Evolutionary conservation across 1,140 invertebrate genomes (phyloP).

Genomic region (Chlorops oryzae): DNA sequence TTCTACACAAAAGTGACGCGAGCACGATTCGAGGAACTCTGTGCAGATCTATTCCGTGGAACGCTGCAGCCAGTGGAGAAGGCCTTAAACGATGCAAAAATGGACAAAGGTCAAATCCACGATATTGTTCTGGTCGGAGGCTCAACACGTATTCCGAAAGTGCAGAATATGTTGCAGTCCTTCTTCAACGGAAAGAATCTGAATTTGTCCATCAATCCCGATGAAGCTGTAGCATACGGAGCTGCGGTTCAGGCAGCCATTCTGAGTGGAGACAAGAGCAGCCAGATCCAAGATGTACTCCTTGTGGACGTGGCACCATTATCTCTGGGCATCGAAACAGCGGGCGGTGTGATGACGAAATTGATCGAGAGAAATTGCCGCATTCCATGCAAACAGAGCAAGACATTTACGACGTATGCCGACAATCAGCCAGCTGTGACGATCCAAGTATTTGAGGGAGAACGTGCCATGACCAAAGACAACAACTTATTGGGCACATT

Average conservation of each 20-base stretch:
- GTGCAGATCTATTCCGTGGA: slow-evolving; percentile 69
- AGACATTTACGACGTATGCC: slow-evolving; percentile 60
- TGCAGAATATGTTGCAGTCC: slow-evolving; percentile 58
- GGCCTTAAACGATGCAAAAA: slow-evolving; percentile 66
- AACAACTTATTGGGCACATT: slow-evolving; percentile 73
- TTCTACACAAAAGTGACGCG: slow-evolving; percentile 80
- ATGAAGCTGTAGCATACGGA: slow-evolving; percentile 70
- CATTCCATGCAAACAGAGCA: slow-evolving; percentile 59
- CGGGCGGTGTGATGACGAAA: slow-evolving; percentile 58
- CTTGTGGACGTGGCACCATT: slow-evolving; percentile 54
- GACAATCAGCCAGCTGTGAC: slow-evolving; percentile 66
- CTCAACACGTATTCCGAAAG: slow-evolving; percentile 60
- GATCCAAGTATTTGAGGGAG: slow-evolving; percentile 63
- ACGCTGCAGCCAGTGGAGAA: slow-evolving; percentile 68
- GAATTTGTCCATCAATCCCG: slow-evolving; percentile 70
- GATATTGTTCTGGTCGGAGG: slow-evolving; percentile 61
- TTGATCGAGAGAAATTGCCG: slow-evolving; percentile 58
- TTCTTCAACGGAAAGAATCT: slow-evolving; percentile 61
- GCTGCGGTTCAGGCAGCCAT: slow-evolving; percentile 73
- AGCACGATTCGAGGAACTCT: slow-evolving; percentile 80
- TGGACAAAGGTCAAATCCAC: slow-evolving; percentile 63
- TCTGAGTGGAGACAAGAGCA: slow-evolving; percentile 60
- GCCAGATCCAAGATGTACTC: slow-evolving; percentile 51
- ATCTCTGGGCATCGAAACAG: slow-evolving; percentile 56
- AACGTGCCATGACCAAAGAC: slow-evolving; percentile 64